Conservation (phyloP, 2,888 invertebrate genomes). For the Euproctis similis region DNA sequence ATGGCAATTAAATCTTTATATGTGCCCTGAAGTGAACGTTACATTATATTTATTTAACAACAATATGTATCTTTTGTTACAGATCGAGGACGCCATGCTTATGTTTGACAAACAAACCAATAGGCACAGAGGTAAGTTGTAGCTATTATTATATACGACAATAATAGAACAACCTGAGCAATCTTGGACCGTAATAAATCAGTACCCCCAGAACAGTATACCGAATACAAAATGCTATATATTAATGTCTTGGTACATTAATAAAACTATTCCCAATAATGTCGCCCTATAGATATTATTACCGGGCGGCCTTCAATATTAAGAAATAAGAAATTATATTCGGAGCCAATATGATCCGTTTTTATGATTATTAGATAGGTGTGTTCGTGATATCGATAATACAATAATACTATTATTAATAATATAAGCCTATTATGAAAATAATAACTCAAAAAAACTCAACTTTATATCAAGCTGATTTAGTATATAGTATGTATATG, state of each 20-base stretch:
- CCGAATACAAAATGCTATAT: constrained; percentile 15
- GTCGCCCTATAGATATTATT: constrained; percentile 15
- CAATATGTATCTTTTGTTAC: constrained; percentile 79
- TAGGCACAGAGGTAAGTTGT: constrained; percentile 96
- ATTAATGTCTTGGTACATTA: constrained; percentile 20
- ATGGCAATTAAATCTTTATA: too few relatives aligned
- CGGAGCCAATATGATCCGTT: constrained; percentile 1
- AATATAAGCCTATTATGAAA: too few relatives aligned
- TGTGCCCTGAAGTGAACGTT: too few relatives aligned
- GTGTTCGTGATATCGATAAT: too few relatives aligned
- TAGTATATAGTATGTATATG: too few relatives aligned
- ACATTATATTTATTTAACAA: too few relatives aligned
- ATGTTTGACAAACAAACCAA: constrained; percentile 99
- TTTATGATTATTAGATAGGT: constrained; percentile 4
- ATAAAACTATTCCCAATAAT: constrained; percentile 22
- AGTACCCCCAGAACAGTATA: constrained; percentile 17
- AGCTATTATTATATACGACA: constrained; percentile 13
- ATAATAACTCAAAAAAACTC: too few relatives aligned
- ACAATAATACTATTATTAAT: too few relatives aligned
- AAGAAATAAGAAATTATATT: constrained; percentile 6
- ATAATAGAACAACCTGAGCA: constrained; percentile 12
- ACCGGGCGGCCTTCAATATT: constrained; percentile 11
- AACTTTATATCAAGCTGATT: too few relatives aligned
- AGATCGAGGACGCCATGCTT: constrained; percentile 99
- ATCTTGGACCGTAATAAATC: constrained; percentile 20